Evolutionary conservation across 2,113 vertebrate genomes (phyloP).

Genomic region (Neogale vison): DNA sequence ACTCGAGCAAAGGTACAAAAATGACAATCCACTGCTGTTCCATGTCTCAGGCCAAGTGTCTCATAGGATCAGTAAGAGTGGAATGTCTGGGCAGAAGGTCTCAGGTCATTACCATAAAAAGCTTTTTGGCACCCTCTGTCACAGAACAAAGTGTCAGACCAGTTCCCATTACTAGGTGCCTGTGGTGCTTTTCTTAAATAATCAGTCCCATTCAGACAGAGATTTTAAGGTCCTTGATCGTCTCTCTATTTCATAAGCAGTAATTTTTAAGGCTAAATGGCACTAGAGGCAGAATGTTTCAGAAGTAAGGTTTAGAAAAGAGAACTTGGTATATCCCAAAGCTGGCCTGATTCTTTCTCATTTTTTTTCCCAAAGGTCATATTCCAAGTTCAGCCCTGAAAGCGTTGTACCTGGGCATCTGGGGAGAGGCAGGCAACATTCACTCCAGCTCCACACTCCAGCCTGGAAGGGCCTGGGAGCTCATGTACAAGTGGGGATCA

Average conservation of each 20-base stretch:
- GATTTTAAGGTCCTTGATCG: slow-evolving; percentile 52
- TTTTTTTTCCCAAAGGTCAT: slow-evolving; percentile 3
- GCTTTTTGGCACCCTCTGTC: slow-evolving; percentile 70
- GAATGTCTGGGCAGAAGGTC: slow-evolving; percentile 55
- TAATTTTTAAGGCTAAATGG: slow-evolving; percentile 60
- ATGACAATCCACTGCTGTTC: not conserved
- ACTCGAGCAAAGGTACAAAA: not conserved
- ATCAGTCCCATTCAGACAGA: slow-evolving; percentile 67
- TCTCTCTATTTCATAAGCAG: slow-evolving; percentile 53
- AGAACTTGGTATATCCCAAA: slow-evolving; percentile 42
- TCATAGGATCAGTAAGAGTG: slow-evolving; percentile 63
- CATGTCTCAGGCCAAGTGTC: slow-evolving; percentile 43
- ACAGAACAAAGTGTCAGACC: slow-evolving; percentile 64
- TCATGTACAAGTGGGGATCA: not conserved
- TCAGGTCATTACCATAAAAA: slow-evolving; percentile 76
- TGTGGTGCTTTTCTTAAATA: slow-evolving; percentile 65
- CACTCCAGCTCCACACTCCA: not conserved
- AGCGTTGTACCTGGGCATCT: not conserved
- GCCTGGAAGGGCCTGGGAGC: not conserved
- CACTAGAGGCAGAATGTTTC: slow-evolving; percentile 43
- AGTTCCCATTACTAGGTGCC: slow-evolving; percentile 61
- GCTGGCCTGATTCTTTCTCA: not conserved
- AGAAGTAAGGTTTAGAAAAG: slow-evolving; percentile 64
- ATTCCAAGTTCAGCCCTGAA: not conserved
- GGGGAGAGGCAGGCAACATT: not conserved